Evolutionary conservation across 2,888 invertebrate species (phyloP), one percentile per base, ranked within the genome.

Genomic region (Cantharis nigra): DNA sequence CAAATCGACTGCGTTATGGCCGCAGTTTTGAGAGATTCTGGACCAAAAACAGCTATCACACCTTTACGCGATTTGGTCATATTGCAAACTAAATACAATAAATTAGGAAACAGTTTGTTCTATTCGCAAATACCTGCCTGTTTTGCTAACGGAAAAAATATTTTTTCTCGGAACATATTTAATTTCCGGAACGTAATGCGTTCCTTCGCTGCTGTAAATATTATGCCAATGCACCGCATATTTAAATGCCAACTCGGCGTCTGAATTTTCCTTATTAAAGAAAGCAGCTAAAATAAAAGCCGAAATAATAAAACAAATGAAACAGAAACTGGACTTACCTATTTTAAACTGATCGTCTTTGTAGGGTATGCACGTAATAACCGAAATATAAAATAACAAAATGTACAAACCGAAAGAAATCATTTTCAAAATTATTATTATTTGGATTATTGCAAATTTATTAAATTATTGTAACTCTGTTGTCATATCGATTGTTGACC

Each of bases 1-100:
- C 96, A 95, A 81, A 97, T 92, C 30, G 96, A 95, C 86, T 96
- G 94, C 9, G 97, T 93, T 84, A 96, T 95, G 63, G 92, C 91
- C 3, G 94, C 90, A 0, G 93, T 91, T 63, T 90, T 87, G 80
- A 90, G 91, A 67, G 92, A 90, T 78, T 92, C 92, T 0, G 97
- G 97, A 1, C 97, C 97, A 84, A 98, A 94, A 49, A 98, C 91
- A 64, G 94, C 97, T 5, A 94, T 93, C 2, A 97, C 90, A 74
- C 95, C 95, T 3, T 20, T 18, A 1, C 74, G 62, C 9, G 9
- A 62, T 14, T 72, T 74, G 10, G 70, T 75, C 76, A 82, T 75
- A 71, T 82, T 82, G 71, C 80, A 82, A 65, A 81, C 81, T 81
- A 30, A 20, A 81, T 16, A 3, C n/a, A 72, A 4, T 2, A 63